Percentiles rank a stretch among this genome's conserved stretches.
Evolutionary conservation across 2,113 vertebrate species (phyloP).

Genomic region (Damaliscus lunatus): DNA sequence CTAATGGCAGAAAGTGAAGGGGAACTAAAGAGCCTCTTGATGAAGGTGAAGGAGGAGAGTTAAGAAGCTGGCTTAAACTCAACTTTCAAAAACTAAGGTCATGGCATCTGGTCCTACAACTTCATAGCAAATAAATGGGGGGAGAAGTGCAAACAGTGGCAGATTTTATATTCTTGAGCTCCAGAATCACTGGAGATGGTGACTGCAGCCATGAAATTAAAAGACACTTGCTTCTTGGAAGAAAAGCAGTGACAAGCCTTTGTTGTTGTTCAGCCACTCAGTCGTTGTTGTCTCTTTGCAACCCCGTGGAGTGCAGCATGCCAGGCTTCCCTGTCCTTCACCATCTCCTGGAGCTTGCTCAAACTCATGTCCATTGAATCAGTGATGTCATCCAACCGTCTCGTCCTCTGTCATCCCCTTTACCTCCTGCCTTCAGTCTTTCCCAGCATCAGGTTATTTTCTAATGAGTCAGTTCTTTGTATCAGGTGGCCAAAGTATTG

Average conservation of each 20-base stretch:
- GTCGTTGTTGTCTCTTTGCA: not conserved
- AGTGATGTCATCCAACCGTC: not conserved
- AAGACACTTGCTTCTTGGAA: not conserved
- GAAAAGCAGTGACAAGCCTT: not conserved
- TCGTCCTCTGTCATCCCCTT: not conserved
- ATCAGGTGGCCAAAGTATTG: not conserved
- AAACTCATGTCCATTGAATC: not conserved
- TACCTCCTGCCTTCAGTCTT: not conserved
- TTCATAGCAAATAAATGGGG: not conserved
- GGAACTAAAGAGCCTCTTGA: not conserved
- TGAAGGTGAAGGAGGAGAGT: not conserved
- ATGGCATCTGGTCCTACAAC: not conserved
- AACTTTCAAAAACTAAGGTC: not conserved
- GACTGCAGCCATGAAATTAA: not conserved
- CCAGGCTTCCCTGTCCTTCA: not conserved
- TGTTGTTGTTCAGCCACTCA: not conserved
- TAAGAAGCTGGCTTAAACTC: not conserved
- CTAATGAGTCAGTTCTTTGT: not conserved
- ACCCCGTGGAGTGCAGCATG: not conserved
- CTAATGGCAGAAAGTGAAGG: not conserved
- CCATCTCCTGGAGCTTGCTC: not conserved
- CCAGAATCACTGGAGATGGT: not conserved
- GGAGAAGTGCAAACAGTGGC: not conserved
- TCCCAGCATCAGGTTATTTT: not conserved
- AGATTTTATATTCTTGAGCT: not conserved